A percentile compares a stretch with the other conserved stretches of the same genome.
Conservation (phyloP, 2,888 invertebrate species). For the Pristionchus entomophagus region DNA sequence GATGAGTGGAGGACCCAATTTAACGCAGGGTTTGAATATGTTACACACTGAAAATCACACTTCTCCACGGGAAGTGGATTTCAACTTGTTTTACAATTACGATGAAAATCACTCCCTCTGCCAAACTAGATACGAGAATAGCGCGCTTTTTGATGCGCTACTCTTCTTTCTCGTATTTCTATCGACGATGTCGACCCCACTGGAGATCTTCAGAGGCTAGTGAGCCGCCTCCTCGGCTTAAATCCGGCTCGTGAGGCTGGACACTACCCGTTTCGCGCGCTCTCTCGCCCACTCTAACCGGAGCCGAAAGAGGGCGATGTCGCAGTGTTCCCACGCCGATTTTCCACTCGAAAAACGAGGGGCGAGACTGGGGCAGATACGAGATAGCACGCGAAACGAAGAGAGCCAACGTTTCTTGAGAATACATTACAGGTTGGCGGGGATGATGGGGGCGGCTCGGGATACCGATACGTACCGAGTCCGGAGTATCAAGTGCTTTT, state of each 20-base stretch:
- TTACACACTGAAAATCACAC: no score
- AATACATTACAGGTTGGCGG: neutral
- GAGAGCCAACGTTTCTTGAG: neutral
- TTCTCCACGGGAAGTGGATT: no score
- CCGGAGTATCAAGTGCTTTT: no score
- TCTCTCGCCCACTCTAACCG: neutral
- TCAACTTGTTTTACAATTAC: no score
- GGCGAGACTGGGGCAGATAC: neutral
- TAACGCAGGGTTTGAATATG: no score
- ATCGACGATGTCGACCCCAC: no score
- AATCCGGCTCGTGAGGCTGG: neutral
- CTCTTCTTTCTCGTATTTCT: neutral
- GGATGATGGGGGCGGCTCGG: neutral
- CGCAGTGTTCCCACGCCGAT: conserved; percentile 15
- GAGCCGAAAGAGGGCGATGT: neutral
- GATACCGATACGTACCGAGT: neutral
- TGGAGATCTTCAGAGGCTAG: neutral
- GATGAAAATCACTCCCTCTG: no score
- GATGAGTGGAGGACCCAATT: no score
- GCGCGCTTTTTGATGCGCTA: conserved; percentile 4
- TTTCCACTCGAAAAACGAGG: neutral
- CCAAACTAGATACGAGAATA: neutral
- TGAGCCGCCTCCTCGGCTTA: neutral
- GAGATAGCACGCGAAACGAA: neutral
- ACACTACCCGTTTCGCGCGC: neutral